A percentile compares a stretch with the other conserved stretches of the same genome.
phyloP scores from a whole-genome alignment of 64 coral and sea anemone genomes.

The Platygyra sinensis region DNA sequence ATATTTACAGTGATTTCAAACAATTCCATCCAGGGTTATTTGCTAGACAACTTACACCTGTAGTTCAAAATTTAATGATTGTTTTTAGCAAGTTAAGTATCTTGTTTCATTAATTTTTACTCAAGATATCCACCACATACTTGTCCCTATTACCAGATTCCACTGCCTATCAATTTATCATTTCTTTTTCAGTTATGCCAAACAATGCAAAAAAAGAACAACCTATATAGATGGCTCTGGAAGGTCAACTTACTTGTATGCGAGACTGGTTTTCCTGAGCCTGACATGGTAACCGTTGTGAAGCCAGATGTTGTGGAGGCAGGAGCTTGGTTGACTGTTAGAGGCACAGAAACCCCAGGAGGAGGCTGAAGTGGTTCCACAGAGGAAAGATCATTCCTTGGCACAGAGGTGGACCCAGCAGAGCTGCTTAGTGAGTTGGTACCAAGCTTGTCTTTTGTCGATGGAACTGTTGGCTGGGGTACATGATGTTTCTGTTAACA shows the following conservation, averaged over 20 bases:
- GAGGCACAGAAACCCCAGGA: constrained; percentile 74
- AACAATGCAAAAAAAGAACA: too few species aligned
- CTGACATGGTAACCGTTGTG: constrained; percentile 68
- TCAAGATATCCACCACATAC: too few species aligned
- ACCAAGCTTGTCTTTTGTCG: constrained; percentile 70
- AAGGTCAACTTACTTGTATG: constrained; percentile 65
- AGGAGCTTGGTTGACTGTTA: constrained; percentile 50
- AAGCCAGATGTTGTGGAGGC: constrained; percentile 41
- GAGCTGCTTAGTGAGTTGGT: constrained; percentile 59
- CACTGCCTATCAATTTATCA: too few species aligned
- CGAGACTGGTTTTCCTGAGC: constrained; percentile 70
- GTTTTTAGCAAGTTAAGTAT: too few species aligned
- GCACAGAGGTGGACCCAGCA: constrained; percentile 39
- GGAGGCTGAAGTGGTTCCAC: constrained; percentile 73
- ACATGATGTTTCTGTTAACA: constrained; percentile 48
- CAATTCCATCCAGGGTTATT: too few species aligned
- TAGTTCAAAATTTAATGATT: too few species aligned
- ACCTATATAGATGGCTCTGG: background rate
- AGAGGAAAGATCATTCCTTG: constrained; percentile 61
- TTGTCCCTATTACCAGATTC: too few species aligned
- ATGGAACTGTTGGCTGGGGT: constrained; percentile 45
- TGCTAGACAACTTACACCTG: too few species aligned
- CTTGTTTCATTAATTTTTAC: too few species aligned
- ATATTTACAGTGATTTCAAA: too few species aligned
- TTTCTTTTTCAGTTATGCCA: too few species aligned